These are phyloP conservation scores for Brachionichthys hirsutus DNA, from an alignment of 2,113 vertebrate genomes.

Conservation along the genomic window DNA sequence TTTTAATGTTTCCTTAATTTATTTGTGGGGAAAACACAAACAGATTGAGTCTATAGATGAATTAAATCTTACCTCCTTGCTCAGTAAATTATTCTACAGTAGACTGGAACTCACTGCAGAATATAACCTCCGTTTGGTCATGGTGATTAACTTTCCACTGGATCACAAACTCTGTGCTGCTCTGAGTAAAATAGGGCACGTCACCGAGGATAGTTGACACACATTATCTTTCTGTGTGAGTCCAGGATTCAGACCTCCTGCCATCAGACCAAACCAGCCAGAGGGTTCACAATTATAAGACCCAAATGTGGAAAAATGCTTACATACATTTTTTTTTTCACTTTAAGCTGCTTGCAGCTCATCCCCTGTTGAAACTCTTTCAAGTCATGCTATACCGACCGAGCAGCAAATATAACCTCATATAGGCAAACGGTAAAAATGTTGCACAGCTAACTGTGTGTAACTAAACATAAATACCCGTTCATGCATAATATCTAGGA, in stretches of 20 bases:
- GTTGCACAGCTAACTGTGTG: too few species aligned
- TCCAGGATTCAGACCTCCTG: slow-evolving; percentile 26
- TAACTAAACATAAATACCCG: too few species aligned
- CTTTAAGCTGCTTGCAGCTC: too few species aligned
- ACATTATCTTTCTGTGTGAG: slow-evolving; percentile 27
- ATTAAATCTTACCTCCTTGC: neutral
- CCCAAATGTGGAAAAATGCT: too few species aligned
- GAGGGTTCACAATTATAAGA: slow-evolving; percentile 3
- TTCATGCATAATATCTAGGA: too few species aligned
- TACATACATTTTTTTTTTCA: too few species aligned
- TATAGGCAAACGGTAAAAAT: too few species aligned
- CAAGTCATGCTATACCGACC: too few species aligned
- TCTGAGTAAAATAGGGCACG: slow-evolving; percentile 49
- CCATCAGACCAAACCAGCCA: slow-evolving; percentile 6
- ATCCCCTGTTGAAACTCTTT: too few species aligned
- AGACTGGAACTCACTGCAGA: slow-evolving; percentile 6
- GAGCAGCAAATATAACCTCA: too few species aligned
- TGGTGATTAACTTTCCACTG: slow-evolving; percentile 31
- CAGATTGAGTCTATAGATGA: neutral
- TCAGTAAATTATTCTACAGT: slow-evolving; percentile 1
- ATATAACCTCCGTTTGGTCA: slow-evolving; percentile 29
- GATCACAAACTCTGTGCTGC: slow-evolving; percentile 32
- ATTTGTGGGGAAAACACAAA: neutral
- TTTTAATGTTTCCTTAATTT: neutral
- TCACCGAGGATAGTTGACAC: slow-evolving; percentile 61